Percentiles rank a stretch among this genome's conserved stretches.
Conservation (phyloP, 2,113 vertebrate genomes). For the Marmota flaviventris region DNA sequence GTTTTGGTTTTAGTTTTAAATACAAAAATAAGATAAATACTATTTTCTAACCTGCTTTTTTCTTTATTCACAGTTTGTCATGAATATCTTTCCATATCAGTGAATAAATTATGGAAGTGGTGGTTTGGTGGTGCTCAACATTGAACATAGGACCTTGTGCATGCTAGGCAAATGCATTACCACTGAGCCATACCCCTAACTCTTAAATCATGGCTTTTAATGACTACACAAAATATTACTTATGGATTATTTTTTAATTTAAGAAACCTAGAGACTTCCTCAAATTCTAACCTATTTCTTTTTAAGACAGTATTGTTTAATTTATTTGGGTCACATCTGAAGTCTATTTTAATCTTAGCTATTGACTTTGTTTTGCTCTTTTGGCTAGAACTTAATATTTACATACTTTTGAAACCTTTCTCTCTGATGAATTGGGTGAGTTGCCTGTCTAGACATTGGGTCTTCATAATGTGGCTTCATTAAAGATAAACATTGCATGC, state of each 20-base stretch:
- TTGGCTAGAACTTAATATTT: constrained; percentile 72
- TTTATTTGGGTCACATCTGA: constrained; percentile 52
- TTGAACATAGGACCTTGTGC: background rate
- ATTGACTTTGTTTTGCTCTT: constrained; percentile 71
- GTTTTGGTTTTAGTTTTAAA: background rate
- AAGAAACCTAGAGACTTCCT: constrained; percentile 46
- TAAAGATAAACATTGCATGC: constrained; percentile 62
- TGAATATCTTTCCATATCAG: constrained; percentile 39
- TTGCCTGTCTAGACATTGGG: constrained; percentile 64
- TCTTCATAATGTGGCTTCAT: constrained; percentile 56
- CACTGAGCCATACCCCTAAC: background rate
- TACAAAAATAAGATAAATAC: background rate
- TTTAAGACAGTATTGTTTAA: constrained; percentile 63
- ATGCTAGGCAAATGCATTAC: background rate
- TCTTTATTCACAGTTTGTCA: constrained; percentile 20
- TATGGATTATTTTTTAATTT: constrained; percentile 25
- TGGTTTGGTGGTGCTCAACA: background rate
- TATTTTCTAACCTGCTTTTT: constrained; percentile 3
- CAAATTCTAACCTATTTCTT: background rate
- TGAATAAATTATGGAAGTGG: constrained; percentile 8
- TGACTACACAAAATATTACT: background rate
- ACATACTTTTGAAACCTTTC: constrained; percentile 63
- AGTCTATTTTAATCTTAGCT: constrained; percentile 68
- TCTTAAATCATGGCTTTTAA: constrained; percentile 41
- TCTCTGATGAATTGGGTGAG: constrained; percentile 47